Evolutionary conservation across 2,888 invertebrate genomes (phyloP).

Genomic region (Heliconius erato): DNA sequence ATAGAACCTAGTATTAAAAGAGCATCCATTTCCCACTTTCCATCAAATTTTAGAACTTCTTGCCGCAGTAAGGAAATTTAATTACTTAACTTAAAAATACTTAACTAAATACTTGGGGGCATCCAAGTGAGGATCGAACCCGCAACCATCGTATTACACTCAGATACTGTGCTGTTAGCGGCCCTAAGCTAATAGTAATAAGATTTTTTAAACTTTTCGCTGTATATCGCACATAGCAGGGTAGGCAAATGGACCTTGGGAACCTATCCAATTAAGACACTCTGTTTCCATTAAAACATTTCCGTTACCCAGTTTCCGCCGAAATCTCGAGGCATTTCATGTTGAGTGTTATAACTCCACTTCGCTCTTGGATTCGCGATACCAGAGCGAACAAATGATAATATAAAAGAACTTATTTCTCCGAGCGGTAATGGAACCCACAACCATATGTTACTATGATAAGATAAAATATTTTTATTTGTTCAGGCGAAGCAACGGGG

Average conservation of each 20-base stretch:
- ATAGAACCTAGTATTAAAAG: neutral
- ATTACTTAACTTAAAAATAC: neutral
- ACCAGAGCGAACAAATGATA: neutral
- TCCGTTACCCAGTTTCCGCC: neutral
- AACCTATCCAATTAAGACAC: neutral
- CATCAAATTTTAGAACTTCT: neutral
- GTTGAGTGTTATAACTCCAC: neutral
- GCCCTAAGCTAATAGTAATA: neutral
- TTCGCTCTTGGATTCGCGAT: neutral
- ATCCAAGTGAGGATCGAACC: neutral
- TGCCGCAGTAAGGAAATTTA: neutral
- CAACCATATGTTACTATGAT: neutral
- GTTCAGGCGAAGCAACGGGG: constrained; percentile 88
- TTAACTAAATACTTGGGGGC: neutral
- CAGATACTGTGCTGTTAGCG: neutral
- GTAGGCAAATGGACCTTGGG: neutral
- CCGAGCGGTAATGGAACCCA: neutral
- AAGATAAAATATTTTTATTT: neutral
- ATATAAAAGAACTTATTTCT: neutral
- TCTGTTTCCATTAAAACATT: neutral
- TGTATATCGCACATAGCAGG: neutral
- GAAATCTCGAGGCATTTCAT: neutral
- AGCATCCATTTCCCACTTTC: neutral
- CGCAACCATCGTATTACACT: neutral
- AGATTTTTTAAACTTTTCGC: neutral